Evolutionary conservation across 2,797 vertebrate species (phyloP).

Genomic region (Coluber constrictor): DNA sequence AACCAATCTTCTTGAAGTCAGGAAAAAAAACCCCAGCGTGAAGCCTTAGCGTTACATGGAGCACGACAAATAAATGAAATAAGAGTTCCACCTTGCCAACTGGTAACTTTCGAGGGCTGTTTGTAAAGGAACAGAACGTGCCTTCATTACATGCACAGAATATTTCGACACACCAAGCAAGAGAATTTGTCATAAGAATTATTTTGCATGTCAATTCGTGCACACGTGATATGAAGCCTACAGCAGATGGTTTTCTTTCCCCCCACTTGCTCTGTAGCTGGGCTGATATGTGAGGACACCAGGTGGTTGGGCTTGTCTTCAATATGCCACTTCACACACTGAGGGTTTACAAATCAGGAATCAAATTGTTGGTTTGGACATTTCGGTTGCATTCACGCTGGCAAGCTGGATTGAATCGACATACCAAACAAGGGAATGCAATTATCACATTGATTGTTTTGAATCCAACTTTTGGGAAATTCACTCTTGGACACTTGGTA

Average conservation of each 20-base stretch:
- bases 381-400: neutral
- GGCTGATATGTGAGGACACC: neutral
- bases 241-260: neutral
- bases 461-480: neutral
- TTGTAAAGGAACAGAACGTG: slow-evolving; percentile 10
- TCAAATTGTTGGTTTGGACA: neutral
- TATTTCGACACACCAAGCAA: neutral
- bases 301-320: neutral
- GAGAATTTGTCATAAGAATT: neutral
- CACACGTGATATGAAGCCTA: neutral
- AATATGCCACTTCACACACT: neutral
- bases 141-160: neutral
- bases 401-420: neutral
- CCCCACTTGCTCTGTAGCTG: neutral
- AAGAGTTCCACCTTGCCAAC: neutral
- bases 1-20: slow-evolving; percentile 22
- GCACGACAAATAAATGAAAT: neutral
- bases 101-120: neutral
- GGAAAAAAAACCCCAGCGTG: slow-evolving; percentile 11
- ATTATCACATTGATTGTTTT: neutral
- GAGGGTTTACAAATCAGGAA: neutral
- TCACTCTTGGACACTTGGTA: neutral
- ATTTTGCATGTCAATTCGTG: neutral
- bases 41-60: neutral
- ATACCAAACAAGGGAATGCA: neutral